Percentiles rank a stretch among this genome's conserved stretches.
Conservation (phyloP, 2,113 vertebrate genomes). For the Sarotherodon lohbergeri region DNA sequence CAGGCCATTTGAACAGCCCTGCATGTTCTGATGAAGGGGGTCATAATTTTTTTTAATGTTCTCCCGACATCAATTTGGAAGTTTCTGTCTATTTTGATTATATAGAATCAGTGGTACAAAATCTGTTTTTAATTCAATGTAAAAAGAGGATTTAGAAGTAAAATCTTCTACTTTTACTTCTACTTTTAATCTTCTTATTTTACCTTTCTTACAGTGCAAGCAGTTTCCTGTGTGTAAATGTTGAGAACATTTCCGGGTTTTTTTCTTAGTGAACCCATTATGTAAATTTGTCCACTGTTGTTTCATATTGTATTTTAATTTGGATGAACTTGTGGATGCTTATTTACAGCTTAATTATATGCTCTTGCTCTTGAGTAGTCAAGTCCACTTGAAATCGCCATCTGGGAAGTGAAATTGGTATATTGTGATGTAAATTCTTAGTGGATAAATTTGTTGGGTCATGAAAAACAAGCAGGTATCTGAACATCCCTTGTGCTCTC, state of each 20-base stretch:
- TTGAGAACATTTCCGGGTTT: no score
- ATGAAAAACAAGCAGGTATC: not conserved
- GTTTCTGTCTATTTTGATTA: not conserved
- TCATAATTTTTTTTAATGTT: not conserved
- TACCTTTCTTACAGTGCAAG: no score
- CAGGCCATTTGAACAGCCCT: not conserved
- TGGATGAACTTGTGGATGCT: not conserved
- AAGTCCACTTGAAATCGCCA: not conserved
- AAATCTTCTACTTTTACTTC: not conserved
- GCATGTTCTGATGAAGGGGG: not conserved
- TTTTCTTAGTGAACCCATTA: no score
- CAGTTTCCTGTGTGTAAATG: no score
- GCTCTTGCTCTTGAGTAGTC: not conserved
- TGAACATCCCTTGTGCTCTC: not conserved
- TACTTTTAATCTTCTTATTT: not conserved
- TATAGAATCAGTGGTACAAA: not conserved
- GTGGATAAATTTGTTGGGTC: accelerated
- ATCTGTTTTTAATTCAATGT: not conserved
- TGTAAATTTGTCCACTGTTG: no score
- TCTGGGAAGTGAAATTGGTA: not conserved
- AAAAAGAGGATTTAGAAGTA: not conserved
- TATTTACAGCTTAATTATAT: not conserved
- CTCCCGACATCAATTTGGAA: not conserved
- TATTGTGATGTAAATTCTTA: not conserved
- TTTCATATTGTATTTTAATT: not conserved